These are phyloP conservation scores for Apodemus speciosus DNA, from an alignment of 2,113 vertebrate genomes.

Conservation along the genomic window DNA sequence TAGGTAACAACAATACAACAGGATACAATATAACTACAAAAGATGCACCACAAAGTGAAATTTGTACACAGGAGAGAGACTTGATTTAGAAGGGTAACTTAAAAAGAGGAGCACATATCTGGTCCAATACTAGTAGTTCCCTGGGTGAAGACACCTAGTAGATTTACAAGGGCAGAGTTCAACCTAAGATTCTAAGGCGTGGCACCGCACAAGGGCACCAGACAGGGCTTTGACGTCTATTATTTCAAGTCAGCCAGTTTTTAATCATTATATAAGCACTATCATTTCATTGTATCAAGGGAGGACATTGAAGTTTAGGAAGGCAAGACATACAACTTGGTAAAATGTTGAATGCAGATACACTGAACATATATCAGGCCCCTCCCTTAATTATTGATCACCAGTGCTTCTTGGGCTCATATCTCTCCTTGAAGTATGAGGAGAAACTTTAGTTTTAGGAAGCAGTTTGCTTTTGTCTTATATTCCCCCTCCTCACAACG, in stretches of 20 bases:
- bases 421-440: background rate
- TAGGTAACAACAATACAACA: conserved; percentile 47
- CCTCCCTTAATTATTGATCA: background rate
- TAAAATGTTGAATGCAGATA: background rate
- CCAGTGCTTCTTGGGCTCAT: background rate
- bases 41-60: conserved; percentile 53
- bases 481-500: background rate
- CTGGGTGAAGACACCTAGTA: background rate
- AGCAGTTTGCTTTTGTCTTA: background rate
- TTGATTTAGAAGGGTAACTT: background rate
- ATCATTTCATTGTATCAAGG: background rate
- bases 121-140: background rate
- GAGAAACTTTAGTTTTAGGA: background rate
- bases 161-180: background rate
- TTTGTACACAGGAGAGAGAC: conserved; percentile 63
- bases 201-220: too few species aligned
- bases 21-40: conserved; percentile 55
- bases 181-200: background rate
- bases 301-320: background rate
- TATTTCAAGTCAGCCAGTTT: background rate
- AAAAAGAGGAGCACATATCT: background rate
- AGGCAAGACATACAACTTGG: background rate
- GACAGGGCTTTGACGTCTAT: background rate
- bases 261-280: background rate
- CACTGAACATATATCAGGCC: too few species aligned